Evolutionary conservation across 2,797 vertebrate genomes (phyloP).

Genomic region (Artibeus lituratus): DNA sequence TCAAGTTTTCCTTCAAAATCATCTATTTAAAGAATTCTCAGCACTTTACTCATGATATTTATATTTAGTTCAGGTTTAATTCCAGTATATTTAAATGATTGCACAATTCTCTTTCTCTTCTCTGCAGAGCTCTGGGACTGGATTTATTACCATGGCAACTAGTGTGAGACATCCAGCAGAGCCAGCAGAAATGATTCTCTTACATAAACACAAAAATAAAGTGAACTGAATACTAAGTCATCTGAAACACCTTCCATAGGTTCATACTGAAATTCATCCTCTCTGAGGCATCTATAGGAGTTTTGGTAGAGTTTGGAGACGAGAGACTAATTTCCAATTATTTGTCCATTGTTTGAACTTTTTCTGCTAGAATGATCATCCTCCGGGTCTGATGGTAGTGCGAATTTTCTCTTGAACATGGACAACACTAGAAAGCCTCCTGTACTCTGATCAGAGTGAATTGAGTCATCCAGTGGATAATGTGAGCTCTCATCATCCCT

Average conservation of each 20-base stretch:
- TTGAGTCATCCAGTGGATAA: neutral
- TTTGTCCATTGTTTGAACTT: neutral
- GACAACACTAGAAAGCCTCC: neutral
- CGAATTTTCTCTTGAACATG: neutral
- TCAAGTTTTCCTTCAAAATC: neutral
- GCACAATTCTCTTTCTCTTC: neutral
- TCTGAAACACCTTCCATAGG: neutral
- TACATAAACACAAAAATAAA: slow-evolving; percentile 29
- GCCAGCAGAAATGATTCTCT: neutral
- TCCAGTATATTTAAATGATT: neutral
- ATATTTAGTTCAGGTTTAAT: neutral
- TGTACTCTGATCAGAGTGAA: neutral
- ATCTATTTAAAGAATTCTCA: neutral
- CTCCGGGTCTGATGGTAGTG: neutral
- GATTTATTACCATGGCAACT: slow-evolving; percentile 29
- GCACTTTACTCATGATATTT: neutral
- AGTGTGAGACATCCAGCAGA: neutral
- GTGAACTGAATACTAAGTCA: neutral
- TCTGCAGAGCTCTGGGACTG: neutral
- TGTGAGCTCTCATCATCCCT: neutral
- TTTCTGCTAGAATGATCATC: neutral
- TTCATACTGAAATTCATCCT: neutral
- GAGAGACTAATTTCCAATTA: neutral
- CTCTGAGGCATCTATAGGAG: neutral
- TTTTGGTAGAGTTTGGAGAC: neutral